phyloP scores from a whole-genome alignment of 2,113 vertebrate species.

The Saccopteryx bilineata region DNA sequence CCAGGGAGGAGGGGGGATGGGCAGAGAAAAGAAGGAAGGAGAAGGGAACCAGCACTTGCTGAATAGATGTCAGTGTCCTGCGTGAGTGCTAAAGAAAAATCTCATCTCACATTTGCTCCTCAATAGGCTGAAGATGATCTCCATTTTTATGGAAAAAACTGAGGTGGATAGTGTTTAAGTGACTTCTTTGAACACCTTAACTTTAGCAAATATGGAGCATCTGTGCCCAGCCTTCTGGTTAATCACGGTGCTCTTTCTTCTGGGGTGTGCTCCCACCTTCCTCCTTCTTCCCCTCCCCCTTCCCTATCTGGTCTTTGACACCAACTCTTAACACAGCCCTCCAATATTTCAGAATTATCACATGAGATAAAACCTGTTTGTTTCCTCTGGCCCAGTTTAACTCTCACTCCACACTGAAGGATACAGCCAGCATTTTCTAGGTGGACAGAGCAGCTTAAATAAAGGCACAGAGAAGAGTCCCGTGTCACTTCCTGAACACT shows the following conservation, averaged over 20 bases:
- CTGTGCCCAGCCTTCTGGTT: not conserved
- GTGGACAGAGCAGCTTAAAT: not conserved
- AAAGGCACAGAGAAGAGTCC: not conserved
- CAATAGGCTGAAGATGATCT: not conserved
- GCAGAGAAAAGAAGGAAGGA: not conserved
- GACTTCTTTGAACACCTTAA: not conserved
- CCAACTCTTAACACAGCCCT: not conserved
- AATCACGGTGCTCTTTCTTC: accelerated
- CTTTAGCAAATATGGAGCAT: too few species aligned
- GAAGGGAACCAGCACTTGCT: not conserved
- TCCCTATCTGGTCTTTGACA: not conserved
- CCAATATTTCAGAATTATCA: not conserved
- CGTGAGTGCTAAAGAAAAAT: not conserved
- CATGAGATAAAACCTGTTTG: not conserved
- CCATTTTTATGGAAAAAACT: not conserved
- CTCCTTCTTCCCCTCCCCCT: accelerated
- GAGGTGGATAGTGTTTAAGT: not conserved
- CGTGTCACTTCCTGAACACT: not conserved
- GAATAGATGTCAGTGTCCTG: not conserved
- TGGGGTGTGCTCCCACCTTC: not conserved
- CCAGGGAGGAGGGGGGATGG: not conserved
- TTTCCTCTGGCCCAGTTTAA: not conserved
- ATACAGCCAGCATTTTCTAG: not conserved
- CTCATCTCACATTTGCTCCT: not conserved
- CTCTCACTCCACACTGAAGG: not conserved